Percentiles rank a stretch among this genome's conserved stretches.
phyloP scores from a whole-genome alignment of 1,140 invertebrate genomes.

The Drosophila obscura region DNA sequence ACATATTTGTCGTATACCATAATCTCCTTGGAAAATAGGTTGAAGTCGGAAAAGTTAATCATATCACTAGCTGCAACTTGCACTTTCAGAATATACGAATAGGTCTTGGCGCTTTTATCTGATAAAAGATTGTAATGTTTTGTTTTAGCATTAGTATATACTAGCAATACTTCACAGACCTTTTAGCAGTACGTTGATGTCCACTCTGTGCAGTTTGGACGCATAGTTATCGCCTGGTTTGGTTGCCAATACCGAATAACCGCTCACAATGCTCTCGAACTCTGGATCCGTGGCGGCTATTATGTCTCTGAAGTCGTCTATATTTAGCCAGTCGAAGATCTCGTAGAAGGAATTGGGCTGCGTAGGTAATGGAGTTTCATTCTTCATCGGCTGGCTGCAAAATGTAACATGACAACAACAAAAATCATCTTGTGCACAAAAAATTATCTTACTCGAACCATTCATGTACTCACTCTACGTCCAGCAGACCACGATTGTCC shows the following conservation, averaged over 20 bases:
- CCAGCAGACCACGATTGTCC: conserved; percentile 70
- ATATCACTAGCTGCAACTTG: background rate
- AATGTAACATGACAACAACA: no score
- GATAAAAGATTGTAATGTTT: no score
- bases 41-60: conserved; percentile 22
- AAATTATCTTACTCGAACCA: background rate
- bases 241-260: conserved; percentile 30
- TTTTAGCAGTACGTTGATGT: conserved; percentile 39
- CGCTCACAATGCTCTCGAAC: conserved; percentile 43
- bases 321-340: conserved; percentile 36
- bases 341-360: background rate
- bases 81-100: conserved; percentile 45
- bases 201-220: conserved; percentile 31
- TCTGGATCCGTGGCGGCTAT: conserved; percentile 32
- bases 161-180: conserved; percentile 9
- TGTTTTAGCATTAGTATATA: no score
- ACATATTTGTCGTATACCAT: conserved; percentile 45
- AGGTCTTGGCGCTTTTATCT: conserved; percentile 36
- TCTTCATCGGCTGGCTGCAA: background rate
- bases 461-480: conserved; percentile 45
- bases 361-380: background rate
- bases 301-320: conserved; percentile 38
- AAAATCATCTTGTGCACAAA: background rate
- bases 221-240: conserved; percentile 53
- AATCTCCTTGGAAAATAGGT: conserved; percentile 51